Evolutionary conservation across 2,888 invertebrate genomes (phyloP), one percentile per base, ranked within the genome.

Genomic region (Ceratothoa steindachneri): DNA sequence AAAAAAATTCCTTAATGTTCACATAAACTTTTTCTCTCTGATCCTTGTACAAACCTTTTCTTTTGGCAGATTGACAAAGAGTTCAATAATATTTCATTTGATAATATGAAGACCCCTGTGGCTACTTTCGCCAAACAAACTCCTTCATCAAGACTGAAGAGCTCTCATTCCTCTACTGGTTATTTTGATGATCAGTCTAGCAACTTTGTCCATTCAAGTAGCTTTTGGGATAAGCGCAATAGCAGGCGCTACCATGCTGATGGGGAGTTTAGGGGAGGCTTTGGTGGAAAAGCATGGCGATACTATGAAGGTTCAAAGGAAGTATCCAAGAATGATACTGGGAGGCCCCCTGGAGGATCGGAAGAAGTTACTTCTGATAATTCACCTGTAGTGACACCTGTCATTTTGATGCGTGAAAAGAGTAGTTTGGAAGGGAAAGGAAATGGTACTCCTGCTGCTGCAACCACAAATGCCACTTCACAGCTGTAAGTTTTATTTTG

Each of bases 21-120:
- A 28, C 30, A 28, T 9, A 12, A 60, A 5, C 60, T 15, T 30
- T 24, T 22, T 60, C 27, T 66, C n/a, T n/a, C n/a, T n/a, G n/a
- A n/a, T n/a, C n/a, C n/a, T n/a, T n/a, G n/a, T n/a, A n/a, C n/a
- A n/a, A n/a, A n/a, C n/a, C n/a, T n/a, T n/a, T n/a, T 28, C n/a
- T 69, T 1, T 67, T 70, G 72, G 22, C 74, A 77, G 77, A 72
- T 74, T 72, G 77, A 77, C 67, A 66, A 74, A 66, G 77, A 77
- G 64, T 77, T 74, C 64, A 74, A 77, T 41, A 74, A 71, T 29
- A 74, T 77, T 28, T 51, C 72, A 24, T 70, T 72, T 12, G 77
- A 77, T 64, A 77, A 51, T 41, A 77, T 77, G 77, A 70, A 73
- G 28, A 71, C 74, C 22, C 74, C 74, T 22, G 67, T 72, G 30